Evolutionary conservation across 1,140 invertebrate genomes (phyloP).

Genomic region (Drosophila kohkoa): DNA sequence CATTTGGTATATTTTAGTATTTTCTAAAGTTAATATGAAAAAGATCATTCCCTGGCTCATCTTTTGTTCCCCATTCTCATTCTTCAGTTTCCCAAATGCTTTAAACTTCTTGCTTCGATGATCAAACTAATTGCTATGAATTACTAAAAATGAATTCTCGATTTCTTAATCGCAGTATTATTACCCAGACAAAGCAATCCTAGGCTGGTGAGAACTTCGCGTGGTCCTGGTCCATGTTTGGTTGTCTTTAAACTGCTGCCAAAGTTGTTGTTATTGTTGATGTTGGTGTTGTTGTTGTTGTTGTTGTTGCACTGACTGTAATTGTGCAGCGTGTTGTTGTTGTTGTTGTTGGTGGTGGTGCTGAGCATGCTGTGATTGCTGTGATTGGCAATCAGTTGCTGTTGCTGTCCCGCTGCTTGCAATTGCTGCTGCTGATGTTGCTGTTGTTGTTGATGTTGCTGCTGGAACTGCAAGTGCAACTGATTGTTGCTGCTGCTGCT

Average conservation of each 20-base stretch:
- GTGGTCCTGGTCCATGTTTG: constrained; percentile 77
- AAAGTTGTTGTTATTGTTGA: no score
- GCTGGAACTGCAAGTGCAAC: constrained; percentile 38
- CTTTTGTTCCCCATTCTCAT: no score
- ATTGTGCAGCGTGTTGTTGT: constrained; percentile 56
- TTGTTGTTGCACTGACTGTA: constrained; percentile 70
- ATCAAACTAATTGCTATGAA: no score
- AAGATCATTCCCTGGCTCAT: no score
- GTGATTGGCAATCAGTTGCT: constrained; percentile 15
- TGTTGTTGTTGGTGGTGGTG: constrained; percentile 32
- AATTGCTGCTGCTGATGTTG: constrained; percentile 40
- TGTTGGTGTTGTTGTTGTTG: no score
- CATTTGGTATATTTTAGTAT: no score
- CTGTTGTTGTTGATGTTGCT: neutral
- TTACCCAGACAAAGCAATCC: constrained; percentile 91
- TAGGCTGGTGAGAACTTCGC: constrained; percentile 93
- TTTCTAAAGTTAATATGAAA: no score
- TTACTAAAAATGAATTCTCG: no score
- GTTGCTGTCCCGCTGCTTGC: constrained; percentile 22
- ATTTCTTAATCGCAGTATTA: no score
- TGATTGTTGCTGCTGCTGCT: constrained; percentile 33
- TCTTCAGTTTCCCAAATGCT: no score
- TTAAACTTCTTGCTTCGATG: no score
- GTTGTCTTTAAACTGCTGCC: constrained; percentile 46
- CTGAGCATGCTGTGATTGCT: constrained; percentile 28